Evolutionary conservation across 2,888 invertebrate genomes (phyloP), one percentile per base, ranked within the genome.

Genomic region (Stomorhina lunata): DNA sequence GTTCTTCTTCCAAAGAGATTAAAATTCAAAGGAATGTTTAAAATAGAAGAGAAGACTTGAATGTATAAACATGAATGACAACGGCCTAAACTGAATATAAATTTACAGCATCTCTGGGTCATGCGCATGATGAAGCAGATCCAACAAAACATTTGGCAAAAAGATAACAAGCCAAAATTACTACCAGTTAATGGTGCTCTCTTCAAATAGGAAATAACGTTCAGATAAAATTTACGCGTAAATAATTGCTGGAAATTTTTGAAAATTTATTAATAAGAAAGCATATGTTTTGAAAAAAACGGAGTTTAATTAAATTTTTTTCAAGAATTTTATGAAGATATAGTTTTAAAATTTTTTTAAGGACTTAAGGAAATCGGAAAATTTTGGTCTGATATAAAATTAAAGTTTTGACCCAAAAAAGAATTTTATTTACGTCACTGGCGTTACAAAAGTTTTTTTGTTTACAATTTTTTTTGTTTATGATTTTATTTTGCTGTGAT

Each of bases 351-450:
- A 17, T 9, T 17, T 12, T 45, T 43, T 22, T 1, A 15, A 12
- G 34, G 0, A 1, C 6, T 32, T 5, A 10, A 9, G 5, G 6
- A 43, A 59, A 32, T 10, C 25, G 34, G 27, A 25, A 15, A 10
- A 34, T 32, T 7, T 7, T 1, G 17, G 2, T 20, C 10, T 7
- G 1, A 40, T 25, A 6, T 25, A 27, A 6, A n/a, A 7, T 55
- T 20, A n/a, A n/a, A n/a, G n/a, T n/a, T n/a, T n/a, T n/a, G n/a
- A n/a, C n/a, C n/a, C n/a, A n/a, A n/a, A n/a, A n/a, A n/a, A n/a
- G n/a, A n/a, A n/a, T n/a, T n/a, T 5, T 40, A 32, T 77, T 61
- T 77, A 69, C 77, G 77, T 77, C 77, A 68, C 40, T 53, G 6
- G n/a, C 25, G 34, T n/a, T n/a, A n/a, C n/a, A n/a, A n/a, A n/a